Percentiles rank a stretch among this genome's conserved stretches.
Evolutionary conservation across 2,888 invertebrate species (phyloP).

Genomic region (Pollenia amentaria): DNA sequence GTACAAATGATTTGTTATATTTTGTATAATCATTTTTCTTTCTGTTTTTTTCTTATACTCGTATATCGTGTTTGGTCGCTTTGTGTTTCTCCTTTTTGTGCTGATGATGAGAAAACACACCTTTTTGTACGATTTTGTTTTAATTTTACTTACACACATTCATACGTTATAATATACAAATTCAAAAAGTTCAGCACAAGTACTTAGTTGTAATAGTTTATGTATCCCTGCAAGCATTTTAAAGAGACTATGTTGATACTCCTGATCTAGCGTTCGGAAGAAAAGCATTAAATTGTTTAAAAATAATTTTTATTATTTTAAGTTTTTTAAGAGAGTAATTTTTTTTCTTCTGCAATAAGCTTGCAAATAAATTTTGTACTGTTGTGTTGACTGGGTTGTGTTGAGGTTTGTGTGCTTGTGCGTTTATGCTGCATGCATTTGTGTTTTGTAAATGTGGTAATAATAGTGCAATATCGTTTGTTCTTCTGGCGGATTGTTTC

Average conservation of each 20-base stretch:
- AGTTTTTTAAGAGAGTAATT: no score
- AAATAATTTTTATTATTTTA: no score
- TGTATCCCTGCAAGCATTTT: no score
- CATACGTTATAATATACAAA: neutral
- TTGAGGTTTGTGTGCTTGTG: neutral
- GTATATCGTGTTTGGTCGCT: neutral
- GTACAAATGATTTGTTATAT: constrained; percentile 21
- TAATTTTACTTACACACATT: neutral
- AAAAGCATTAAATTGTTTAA: no score
- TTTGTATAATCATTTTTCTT: constrained; percentile 6
- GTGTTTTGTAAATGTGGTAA: constrained; percentile 46
- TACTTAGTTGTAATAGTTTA: neutral
- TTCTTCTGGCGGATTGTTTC: constrained; percentile 14
- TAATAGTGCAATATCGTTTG: constrained; percentile 41
- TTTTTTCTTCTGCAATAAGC: no score
- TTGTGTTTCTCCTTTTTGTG: constrained; percentile 9
- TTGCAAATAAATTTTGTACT: no score
- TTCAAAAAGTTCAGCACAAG: neutral
- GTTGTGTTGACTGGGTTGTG: neutral
- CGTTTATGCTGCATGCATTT: neutral
- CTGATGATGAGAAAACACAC: constrained; percentile 13
- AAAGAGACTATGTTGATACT: no score
- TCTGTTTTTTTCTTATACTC: neutral
- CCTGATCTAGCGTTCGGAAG: no score
- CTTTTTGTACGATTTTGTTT: constrained; percentile 22